phyloP scores from a whole-genome alignment of 2,113 vertebrate species.

The Himantopus leucocephalus region DNA sequence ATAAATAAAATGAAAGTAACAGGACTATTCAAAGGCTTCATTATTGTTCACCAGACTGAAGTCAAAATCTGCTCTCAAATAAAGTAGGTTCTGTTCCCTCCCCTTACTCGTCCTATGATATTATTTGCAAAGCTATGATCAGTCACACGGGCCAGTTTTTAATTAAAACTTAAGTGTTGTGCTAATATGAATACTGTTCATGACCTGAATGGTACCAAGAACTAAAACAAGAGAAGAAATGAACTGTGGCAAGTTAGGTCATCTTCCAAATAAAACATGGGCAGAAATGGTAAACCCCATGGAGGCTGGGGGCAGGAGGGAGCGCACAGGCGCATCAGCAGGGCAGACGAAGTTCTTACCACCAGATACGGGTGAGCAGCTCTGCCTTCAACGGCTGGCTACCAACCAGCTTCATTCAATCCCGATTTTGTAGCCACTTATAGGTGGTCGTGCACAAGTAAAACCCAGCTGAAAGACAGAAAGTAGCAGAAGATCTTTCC shows the following conservation, averaged over 20 bases:
- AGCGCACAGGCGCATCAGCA: accelerated
- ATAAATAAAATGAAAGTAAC: constrained; percentile 4
- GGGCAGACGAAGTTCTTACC: background rate
- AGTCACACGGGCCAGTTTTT: background rate
- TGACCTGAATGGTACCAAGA: background rate
- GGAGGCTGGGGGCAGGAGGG: background rate
- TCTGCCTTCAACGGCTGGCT: background rate
- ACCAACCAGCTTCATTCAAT: accelerated
- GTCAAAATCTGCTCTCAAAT: background rate
- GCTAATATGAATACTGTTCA: background rate
- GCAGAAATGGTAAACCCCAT: background rate
- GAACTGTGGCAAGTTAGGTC: background rate
- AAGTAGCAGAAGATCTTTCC: background rate
- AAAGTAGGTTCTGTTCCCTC: background rate
- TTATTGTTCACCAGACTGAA: background rate
- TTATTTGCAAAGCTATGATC: background rate
- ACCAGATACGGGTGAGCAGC: accelerated
- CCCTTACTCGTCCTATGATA: background rate
- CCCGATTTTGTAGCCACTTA: background rate
- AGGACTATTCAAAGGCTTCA: background rate
- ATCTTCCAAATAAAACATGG: background rate
- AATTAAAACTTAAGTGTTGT: background rate
- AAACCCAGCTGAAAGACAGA: background rate
- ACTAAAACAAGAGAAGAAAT: background rate
- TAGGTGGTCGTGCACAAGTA: accelerated